phyloP scores from a whole-genome alignment of 2,113 vertebrate genomes.

The Thalassarche chlororhynchos region DNA sequence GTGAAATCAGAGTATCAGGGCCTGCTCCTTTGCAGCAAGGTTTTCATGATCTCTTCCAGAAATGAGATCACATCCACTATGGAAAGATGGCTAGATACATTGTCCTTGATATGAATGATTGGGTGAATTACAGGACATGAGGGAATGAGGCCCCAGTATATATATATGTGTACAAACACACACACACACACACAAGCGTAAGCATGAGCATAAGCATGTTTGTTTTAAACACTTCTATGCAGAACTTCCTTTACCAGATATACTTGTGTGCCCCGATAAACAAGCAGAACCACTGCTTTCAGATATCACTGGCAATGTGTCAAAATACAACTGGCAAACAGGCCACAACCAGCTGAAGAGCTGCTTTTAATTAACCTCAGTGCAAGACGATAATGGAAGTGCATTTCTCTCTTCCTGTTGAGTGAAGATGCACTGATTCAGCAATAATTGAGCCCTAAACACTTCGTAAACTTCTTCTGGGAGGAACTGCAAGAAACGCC shows the following conservation, averaged over 20 bases:
- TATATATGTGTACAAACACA: background rate
- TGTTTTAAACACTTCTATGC: background rate
- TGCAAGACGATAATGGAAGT: constrained; percentile 15
- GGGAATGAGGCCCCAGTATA: background rate
- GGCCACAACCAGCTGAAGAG: constrained; percentile 10
- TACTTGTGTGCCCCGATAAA: background rate
- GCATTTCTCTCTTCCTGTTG: constrained; percentile 59
- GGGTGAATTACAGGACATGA: background rate
- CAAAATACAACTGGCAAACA: background rate
- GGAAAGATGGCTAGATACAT: background rate
- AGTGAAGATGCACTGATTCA: constrained; percentile 73
- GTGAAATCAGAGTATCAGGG: constrained; percentile 13
- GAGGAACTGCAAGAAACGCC: constrained; percentile 4
- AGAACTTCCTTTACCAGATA: background rate
- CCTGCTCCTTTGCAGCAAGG: constrained; percentile 27
- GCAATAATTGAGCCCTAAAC: constrained; percentile 61
- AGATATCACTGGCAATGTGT: background rate
- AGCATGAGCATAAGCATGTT: background rate
- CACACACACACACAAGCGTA: background rate
- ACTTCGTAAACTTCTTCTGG: constrained; percentile 52
- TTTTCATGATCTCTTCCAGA: constrained; percentile 38
- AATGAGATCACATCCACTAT: constrained; percentile 6
- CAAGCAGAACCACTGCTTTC: constrained; percentile 22
- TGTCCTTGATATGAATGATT: background rate
- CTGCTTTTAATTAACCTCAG: constrained; percentile 74